Conservation (phyloP, 2,113 vertebrate species). For the Motacilla alba region DNA sequence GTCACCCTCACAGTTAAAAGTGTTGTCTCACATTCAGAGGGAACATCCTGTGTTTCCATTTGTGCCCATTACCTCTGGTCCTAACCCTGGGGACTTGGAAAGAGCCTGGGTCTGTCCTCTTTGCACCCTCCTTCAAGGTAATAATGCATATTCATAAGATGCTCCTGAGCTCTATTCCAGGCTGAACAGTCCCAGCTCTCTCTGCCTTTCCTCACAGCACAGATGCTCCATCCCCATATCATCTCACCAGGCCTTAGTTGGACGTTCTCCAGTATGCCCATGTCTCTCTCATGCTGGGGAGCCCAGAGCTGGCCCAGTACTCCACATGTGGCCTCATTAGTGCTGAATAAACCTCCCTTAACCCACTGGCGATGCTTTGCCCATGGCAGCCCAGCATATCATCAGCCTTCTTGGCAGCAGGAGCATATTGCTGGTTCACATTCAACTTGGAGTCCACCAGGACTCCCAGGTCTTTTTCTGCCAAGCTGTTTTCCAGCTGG, state of each 20-base stretch:
- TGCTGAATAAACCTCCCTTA: not conserved
- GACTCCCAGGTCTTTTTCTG: not conserved
- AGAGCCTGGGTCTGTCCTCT: not conserved
- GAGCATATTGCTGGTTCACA: not conserved
- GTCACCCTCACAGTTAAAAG: not conserved
- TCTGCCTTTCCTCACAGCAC: not conserved
- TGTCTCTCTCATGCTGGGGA: not conserved
- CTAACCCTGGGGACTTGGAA: not conserved
- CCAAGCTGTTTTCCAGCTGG: not conserved
- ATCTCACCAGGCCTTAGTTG: not conserved
- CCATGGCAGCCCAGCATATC: not conserved
- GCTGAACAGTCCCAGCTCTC: not conserved
- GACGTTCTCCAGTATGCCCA: not conserved
- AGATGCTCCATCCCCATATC: not conserved
- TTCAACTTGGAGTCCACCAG: not conserved
- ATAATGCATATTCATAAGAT: not conserved
- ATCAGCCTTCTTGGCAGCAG: not conserved
- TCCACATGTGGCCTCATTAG: not conserved
- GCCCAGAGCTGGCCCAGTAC: not conserved
- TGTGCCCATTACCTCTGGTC: fast-evolving
- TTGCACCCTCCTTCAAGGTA: not conserved
- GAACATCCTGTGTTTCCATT: not conserved
- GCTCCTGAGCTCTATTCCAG: not conserved
- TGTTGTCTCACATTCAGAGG: not conserved
- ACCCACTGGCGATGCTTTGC: not conserved